Evolutionary conservation across 2,797 vertebrate species (phyloP).

Genomic region (Anomalospiza imberbis): DNA sequence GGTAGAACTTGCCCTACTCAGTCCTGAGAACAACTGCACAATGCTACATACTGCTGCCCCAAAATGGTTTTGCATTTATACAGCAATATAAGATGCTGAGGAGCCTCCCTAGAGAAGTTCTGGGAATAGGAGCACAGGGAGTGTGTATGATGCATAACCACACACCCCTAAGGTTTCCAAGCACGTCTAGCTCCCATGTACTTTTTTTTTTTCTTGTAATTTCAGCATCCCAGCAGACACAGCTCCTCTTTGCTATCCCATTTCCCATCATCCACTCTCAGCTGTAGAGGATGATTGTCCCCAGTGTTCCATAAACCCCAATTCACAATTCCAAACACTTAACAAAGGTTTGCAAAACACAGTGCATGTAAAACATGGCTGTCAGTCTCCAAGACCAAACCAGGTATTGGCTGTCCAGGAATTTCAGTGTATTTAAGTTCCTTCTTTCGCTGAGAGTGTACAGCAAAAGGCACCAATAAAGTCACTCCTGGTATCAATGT

Average conservation of each 20-base stretch:
- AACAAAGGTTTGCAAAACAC: not conserved
- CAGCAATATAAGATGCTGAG: not conserved
- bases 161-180: not conserved
- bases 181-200: not conserved
- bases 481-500: not conserved
- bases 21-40: not conserved
- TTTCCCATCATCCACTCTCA: not conserved
- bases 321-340: not conserved
- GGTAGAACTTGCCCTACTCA: not conserved
- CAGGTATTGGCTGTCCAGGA: not conserved
- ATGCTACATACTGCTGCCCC: not conserved
- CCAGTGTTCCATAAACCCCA: not conserved
- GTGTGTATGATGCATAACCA: not conserved
- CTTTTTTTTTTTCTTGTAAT: not conserved
- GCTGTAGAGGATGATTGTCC: not conserved
- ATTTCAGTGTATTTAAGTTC: not conserved
- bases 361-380: not conserved
- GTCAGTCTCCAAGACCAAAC: not conserved
- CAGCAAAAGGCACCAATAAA: not conserved
- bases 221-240: not conserved
- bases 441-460: not conserved
- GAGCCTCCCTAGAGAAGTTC: not conserved
- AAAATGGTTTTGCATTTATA: not conserved
- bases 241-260: not conserved
- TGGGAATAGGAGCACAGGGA: not conserved